phyloP scores from a whole-genome alignment of 2,888 invertebrate species.

The Heliconius ismenius region DNA sequence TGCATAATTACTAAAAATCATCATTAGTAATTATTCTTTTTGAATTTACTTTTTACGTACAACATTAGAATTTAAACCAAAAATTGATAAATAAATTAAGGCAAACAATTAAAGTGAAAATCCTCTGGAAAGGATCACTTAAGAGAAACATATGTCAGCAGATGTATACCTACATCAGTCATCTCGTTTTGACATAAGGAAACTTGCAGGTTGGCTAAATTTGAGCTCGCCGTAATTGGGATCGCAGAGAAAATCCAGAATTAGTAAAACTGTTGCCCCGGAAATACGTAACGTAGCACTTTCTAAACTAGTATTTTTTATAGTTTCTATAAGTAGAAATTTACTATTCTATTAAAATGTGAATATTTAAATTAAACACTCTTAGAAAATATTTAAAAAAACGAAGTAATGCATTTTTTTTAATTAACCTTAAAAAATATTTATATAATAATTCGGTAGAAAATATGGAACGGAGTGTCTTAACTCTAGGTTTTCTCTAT shows the following conservation, averaged over 20 bases:
- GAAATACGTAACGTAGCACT: conserved; percentile 40
- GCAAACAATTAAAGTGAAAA: background rate
- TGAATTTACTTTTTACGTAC: background rate
- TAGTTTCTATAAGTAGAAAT: background rate
- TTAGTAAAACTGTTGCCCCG: conserved; percentile 40
- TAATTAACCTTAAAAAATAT: too few species aligned
- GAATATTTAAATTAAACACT: background rate
- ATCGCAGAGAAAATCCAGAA: conserved; percentile 39
- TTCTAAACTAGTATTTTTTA: conserved; percentile 30
- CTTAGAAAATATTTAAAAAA: background rate
- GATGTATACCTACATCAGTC: conserved; percentile 1
- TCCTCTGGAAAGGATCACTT: background rate
- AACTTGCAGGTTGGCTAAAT: conserved; percentile 36
- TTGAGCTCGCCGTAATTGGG: conserved; percentile 36
- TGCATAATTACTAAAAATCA: too few species aligned
- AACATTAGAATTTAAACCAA: background rate
- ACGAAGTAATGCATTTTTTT: too few species aligned
- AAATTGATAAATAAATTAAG: background rate
- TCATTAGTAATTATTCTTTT: too few species aligned
- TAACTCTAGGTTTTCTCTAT: too few species aligned
- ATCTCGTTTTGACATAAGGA: conserved; percentile 10
- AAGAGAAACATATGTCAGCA: conserved; percentile 4
- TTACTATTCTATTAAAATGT: background rate
- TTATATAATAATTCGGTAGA: too few species aligned
- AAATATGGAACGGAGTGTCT: too few species aligned